phyloP scores from a whole-genome alignment of 2,888 invertebrate species.

The Sthenelais limicola region DNA sequence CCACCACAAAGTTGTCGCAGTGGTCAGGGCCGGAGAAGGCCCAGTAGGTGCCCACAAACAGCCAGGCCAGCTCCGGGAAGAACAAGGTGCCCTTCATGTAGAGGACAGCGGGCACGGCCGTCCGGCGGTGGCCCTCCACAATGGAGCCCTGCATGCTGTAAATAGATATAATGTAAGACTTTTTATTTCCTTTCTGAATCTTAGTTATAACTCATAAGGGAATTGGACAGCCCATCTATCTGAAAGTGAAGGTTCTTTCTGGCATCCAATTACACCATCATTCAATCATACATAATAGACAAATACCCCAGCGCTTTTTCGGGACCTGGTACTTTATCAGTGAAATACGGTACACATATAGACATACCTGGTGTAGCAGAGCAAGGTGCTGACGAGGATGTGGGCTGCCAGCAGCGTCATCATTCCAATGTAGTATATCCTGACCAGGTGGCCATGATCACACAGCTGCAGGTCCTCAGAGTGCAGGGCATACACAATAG shows the following conservation, averaged over 20 bases:
- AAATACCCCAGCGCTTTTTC: no score
- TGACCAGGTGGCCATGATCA: constrained; percentile 81
- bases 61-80: constrained; percentile 84
- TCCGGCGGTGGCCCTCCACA: constrained; percentile 81
- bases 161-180: no score
- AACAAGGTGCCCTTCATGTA: constrained; percentile 83
- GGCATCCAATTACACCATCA: no score
- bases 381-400: constrained; percentile 65
- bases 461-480: constrained; percentile 79
- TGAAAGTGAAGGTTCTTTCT: no score
- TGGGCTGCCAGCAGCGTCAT: constrained; percentile 65
- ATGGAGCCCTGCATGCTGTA: constrained; percentile 80
- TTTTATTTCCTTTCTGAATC: no score
- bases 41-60: constrained; percentile 87
- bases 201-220: no score
- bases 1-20: constrained; percentile 48
- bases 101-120: constrained; percentile 77
- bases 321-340: no score
- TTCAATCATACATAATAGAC: no score
- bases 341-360: no score
- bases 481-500: constrained; percentile 76
- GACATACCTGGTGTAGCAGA: no score
- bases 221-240: no score
- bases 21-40: constrained; percentile 75
- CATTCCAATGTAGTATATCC: constrained; percentile 81